Evolutionary conservation across 1,140 invertebrate genomes (phyloP), one percentile per base, ranked within the genome.

Genomic region (Microplitis mediator): DNA sequence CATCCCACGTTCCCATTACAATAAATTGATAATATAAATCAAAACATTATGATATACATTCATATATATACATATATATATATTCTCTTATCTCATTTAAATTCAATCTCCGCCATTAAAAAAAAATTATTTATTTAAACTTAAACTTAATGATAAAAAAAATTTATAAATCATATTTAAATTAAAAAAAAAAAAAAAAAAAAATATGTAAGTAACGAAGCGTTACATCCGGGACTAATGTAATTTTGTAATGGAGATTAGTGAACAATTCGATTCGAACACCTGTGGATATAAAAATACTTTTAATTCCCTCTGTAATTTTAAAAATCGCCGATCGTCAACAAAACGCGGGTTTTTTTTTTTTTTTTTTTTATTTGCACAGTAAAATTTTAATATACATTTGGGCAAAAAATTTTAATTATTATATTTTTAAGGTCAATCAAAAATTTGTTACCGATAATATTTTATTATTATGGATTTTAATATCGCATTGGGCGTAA

Each of bases 1-100:
- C 78, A 79, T 81, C 77, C 74, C 74, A 72, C 75, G 72, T 77
- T 78, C 78, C 76, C 76, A 83, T 86, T 84, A 85, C 81, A 74
- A 80, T 54, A 54, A 16, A 54, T 54, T 54, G 51, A 54, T 75
- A 79, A 81, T 83, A 85, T 83, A 82, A 85, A 82, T 84, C 81
- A 82, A 77, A 75, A 70, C 67, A 56, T 39, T 39, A 39, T 39
- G 39, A 39, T 39, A 39, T 39, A 39, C 4, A 39, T 39, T 39
- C 6, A 74, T 73, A 77, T 77, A 76, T 82, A 81, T 77, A n/a
- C n/a, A 80, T 83, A 31, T 56, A 39, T 56, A 2, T 23, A 1
- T 2, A 23, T 23, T 34, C 14, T 61, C 23, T 23, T 23, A 23
- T 23, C 58, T 4, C 58, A 61, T 32, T 32, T 34, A 8, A 31